phyloP scores from a whole-genome alignment of 1,140 invertebrate genomes.

The Drosophila pandora region DNA sequence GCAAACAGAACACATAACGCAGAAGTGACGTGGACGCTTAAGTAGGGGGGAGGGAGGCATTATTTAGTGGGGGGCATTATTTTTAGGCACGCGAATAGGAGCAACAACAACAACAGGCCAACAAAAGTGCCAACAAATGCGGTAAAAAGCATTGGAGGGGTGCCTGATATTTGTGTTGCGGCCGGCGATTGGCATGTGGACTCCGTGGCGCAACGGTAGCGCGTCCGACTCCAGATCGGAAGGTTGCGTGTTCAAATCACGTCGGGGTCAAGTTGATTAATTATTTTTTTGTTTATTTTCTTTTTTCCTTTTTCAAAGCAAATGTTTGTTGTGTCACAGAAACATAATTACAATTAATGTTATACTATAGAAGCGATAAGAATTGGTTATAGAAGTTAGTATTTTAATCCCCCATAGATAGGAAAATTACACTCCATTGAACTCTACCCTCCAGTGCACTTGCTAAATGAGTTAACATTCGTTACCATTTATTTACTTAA shows the following conservation, averaged over 20 bases:
- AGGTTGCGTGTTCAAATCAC: conserved; percentile 99
- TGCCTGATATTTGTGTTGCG: conserved; percentile 21
- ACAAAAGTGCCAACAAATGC: conserved; percentile 2
- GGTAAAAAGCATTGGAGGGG: no score
- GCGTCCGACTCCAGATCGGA: conserved; percentile 99
- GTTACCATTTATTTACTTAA: conserved; percentile 1
- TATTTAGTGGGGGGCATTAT: conserved; percentile 32
- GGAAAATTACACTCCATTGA: neutral
- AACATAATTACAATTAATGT: neutral
- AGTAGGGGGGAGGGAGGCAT: conserved; percentile 8
- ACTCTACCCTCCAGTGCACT: neutral
- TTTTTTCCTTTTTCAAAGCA: neutral
- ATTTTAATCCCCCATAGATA: no score
- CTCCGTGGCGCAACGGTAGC: conserved; percentile 92
- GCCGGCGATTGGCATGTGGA: neutral
- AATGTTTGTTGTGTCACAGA: neutral
- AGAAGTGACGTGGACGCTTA: conserved; percentile 9
- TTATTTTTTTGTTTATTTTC: conserved; percentile 1
- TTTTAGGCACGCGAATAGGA: conserved; percentile 48
- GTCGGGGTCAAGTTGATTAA: conserved; percentile 89
- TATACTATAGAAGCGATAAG: neutral
- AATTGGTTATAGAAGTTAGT: no score
- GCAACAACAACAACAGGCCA: conserved; percentile 9
- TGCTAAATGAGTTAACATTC: conserved; percentile 2
- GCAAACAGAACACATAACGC: conserved; percentile 21